Conservation (phyloP, 2,113 vertebrate species). For the Sisor rabdophorus region DNA sequence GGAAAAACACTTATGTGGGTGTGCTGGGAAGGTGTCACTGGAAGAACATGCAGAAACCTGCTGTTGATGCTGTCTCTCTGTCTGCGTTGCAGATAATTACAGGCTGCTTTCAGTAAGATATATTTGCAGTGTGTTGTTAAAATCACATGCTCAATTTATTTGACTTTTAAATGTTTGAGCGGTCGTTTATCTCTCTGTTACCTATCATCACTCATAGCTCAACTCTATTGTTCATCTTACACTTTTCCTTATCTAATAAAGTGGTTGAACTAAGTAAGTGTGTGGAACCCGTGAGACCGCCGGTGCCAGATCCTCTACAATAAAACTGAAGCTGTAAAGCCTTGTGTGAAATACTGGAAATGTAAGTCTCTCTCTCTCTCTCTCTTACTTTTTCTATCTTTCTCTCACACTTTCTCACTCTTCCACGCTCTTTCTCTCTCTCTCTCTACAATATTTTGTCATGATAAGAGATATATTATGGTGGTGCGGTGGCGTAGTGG, state of each 20-base stretch:
- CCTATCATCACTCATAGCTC: background rate
- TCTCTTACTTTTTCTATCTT: too few species aligned
- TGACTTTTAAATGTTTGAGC: background rate
- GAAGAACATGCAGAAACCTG: constrained; percentile 16
- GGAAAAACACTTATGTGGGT: too few species aligned
- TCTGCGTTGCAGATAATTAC: constrained; percentile 10
- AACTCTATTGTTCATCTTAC: background rate
- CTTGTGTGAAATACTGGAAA: too few species aligned
- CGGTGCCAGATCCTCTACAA: background rate
- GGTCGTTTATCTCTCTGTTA: background rate
- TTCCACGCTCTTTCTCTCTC: too few species aligned
- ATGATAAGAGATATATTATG: too few species aligned
- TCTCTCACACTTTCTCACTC: too few species aligned
- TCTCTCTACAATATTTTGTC: too few species aligned
- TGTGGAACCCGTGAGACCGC: constrained; percentile 1
- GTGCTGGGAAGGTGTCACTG: background rate
- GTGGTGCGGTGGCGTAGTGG: too few species aligned
- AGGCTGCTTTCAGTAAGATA: background rate
- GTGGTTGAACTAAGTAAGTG: background rate
- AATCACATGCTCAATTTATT: background rate
- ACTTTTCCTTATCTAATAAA: constrained; percentile 13
- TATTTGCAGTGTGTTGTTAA: background rate
- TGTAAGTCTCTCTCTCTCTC: too few species aligned
- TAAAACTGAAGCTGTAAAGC: background rate
- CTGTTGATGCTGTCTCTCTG: background rate